Evolutionary conservation across 1,140 invertebrate genomes (phyloP), one percentile per base, ranked within the genome.

Genomic region (Drosophila seguyi): DNA sequence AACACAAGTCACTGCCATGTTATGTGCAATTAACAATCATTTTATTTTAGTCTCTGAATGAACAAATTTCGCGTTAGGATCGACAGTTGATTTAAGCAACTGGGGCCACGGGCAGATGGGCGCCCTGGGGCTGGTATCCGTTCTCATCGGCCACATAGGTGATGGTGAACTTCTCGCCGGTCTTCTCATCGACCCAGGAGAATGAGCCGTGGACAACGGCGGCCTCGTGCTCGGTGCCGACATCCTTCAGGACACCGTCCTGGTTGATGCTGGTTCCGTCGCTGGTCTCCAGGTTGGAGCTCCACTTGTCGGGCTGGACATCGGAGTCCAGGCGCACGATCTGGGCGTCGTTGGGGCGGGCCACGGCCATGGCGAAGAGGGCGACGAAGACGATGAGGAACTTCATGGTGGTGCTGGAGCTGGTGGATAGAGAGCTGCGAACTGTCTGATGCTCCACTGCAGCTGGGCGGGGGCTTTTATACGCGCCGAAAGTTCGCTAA

Each of bases 81-180:
- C 16, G 16, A 50, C n/a, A 52, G 56, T 22, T 10, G 59, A 16
- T 50, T 80, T 81, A 76, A 20, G 69, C 78, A 41, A 34, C 42
- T 20, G 81, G 91, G 18, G 69, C 79, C 25, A 42, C 44, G 18
- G 81, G 91, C n/a, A 96, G 76, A 92, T 95, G 95, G 41, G 93
- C 94, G n/a, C 95, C 95, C 63, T 93, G 55, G 4, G 96, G 95
- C 68, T 95, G 95, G 94, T 95, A 97, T 38, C 96, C 96, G 73
- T 96, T 95, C 92, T 91, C 80, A 81, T 87, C 87, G 56, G 90
- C 90, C 25, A 84, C 31, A 16, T 91, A 91, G 59, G 8, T 77
- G 42, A 91, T 50, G 10, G 52, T 56, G 73, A 67, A 87, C 25
- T 56, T 57, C 31, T 62, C 25, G 29, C 90, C 90, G 61, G 68